A percentile compares a stretch with the other conserved stretches of the same genome.
Evolutionary conservation across 2,888 invertebrate genomes (phyloP).

Genomic region (Meteorus colon): DNA sequence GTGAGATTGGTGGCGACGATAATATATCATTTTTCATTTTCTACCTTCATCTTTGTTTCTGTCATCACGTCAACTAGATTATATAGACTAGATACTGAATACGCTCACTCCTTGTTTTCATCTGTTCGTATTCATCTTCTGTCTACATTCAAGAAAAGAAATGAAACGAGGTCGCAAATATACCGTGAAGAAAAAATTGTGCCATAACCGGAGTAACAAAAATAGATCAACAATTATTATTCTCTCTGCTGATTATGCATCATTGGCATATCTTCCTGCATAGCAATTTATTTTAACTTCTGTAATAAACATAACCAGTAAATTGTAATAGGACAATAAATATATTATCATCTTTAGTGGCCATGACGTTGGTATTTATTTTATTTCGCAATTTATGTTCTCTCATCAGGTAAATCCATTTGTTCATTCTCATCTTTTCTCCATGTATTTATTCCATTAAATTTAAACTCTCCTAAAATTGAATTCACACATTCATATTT

Average conservation of each 20-base stretch:
- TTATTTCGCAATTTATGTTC: slow-evolving; percentile 33
- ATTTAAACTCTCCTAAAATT: slow-evolving; percentile 60
- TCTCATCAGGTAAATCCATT: slow-evolving; percentile 36
- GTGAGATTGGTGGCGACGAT: neutral
- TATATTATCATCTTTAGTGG: slow-evolving; percentile 46
- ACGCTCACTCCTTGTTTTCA: slow-evolving; percentile 62
- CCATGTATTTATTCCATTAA: slow-evolving; percentile 45
- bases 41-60: slow-evolving; percentile 23
- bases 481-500: slow-evolving; percentile 64
- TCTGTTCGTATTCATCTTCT: slow-evolving; percentile 14
- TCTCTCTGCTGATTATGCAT: slow-evolving; percentile 12
- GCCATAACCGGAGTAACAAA: slow-evolving; percentile 28
- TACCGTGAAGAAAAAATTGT: slow-evolving; percentile 18
- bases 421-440: slow-evolving; percentile 18
- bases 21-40: neutral
- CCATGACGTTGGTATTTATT: slow-evolving; percentile 42
- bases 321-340: slow-evolving; percentile 51
- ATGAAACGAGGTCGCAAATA: neutral
- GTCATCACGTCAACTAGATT: slow-evolving; percentile 64
- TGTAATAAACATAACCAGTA: slow-evolving; percentile 68
- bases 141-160: slow-evolving; percentile 14
- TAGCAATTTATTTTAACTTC: slow-evolving; percentile 23
- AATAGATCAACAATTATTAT: slow-evolving; percentile 28
- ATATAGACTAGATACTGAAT: slow-evolving; percentile 69
- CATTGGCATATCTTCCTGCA: neutral